A percentile compares a stretch with the other conserved stretches of the same genome.
Conservation (phyloP, 2,797 vertebrate genomes). For the Heterohyrax brucei region DNA sequence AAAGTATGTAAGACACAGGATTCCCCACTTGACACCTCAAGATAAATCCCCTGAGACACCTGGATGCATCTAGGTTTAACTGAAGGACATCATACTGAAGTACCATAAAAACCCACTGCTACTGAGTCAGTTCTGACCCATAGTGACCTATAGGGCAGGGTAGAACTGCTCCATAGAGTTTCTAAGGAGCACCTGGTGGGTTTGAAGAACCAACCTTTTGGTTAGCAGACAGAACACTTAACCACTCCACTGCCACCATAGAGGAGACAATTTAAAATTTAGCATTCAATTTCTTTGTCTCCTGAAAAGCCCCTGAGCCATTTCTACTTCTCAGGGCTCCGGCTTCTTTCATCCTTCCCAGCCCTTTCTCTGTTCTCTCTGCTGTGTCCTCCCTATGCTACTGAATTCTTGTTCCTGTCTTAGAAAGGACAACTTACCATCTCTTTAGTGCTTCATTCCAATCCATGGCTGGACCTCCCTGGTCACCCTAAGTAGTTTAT, state of each 20-base stretch:
- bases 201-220: too few relatives aligned
- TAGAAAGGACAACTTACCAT: background rate
- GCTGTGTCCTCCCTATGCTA: background rate
- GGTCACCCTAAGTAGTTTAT: background rate
- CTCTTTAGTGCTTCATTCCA: background rate
- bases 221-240: too few relatives aligned
- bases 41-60: background rate
- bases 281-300: background rate
- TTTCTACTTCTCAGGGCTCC: background rate
- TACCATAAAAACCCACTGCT: background rate
- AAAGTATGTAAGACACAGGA: too few relatives aligned
- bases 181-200: too few relatives aligned
- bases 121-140: too few relatives aligned
- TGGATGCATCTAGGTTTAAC: background rate
- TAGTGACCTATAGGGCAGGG: too few relatives aligned
- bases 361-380: background rate
- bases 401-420: slow-evolving; percentile 5
- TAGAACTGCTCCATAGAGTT: too few relatives aligned
- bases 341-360: background rate
- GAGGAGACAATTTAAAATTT: background rate
- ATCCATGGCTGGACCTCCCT: background rate
- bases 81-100: background rate
- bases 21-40: too few relatives aligned
- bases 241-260: too few relatives aligned
- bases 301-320: background rate